Evolutionary conservation across 2,888 invertebrate genomes (phyloP).

Genomic region (Pachliopta kotzebuea): DNA sequence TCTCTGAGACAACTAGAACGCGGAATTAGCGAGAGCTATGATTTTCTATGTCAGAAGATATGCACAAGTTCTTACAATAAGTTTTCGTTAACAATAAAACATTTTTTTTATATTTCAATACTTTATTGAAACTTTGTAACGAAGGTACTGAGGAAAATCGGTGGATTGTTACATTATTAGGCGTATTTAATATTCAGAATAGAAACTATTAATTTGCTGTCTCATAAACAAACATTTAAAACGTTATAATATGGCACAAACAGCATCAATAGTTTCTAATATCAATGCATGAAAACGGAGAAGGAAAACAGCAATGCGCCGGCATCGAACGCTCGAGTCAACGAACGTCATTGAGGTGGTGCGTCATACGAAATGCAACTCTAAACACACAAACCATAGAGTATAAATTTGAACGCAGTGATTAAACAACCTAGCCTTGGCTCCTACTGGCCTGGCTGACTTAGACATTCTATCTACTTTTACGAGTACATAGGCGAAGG

Average conservation of each 20-base stretch:
- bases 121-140: not conserved
- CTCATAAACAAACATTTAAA: constrained; percentile 35
- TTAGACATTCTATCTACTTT: constrained; percentile 81
- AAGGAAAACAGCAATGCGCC: constrained; percentile 78
- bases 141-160: constrained; percentile 19
- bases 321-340: constrained; percentile 78
- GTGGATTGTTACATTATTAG: constrained; percentile 5
- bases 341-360: constrained; percentile 76
- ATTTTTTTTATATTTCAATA: not conserved
- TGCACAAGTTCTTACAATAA: not conserved
- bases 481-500: constrained; percentile 68
- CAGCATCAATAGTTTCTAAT: constrained; percentile 71
- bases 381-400: constrained; percentile 39
- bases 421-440: constrained; percentile 73
- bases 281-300: constrained; percentile 78
- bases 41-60: constrained; percentile 4
- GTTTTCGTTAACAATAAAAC: not conserved
- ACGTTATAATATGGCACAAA: constrained; percentile 47
- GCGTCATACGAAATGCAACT: constrained; percentile 43
- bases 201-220: constrained; percentile 27
- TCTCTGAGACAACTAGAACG: constrained; percentile 52
- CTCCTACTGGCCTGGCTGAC: constrained; percentile 79
- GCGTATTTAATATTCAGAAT: constrained; percentile 20
- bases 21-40: constrained; percentile 38
- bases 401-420: constrained; percentile 45